Conservation (phyloP, 92 coral and sea anemone genomes). For the Porites lobata region DNA sequence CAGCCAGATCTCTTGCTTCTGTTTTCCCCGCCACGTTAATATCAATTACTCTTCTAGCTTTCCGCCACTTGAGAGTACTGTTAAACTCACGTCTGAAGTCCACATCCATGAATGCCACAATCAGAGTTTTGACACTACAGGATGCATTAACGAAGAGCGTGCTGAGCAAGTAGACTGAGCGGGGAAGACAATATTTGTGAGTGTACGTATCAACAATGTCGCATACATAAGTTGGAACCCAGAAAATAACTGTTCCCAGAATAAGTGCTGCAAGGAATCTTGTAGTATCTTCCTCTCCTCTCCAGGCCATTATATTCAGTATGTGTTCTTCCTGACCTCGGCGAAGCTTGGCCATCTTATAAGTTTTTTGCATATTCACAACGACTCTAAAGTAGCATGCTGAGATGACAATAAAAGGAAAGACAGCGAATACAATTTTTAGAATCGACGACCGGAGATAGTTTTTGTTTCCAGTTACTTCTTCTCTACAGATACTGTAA, state of each 20-base stretch:
- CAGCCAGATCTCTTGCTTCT: not conserved
- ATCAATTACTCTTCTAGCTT: constrained; percentile 26
- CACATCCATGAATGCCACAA: constrained; percentile 18
- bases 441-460: constrained; percentile 35
- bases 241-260: constrained; percentile 36
- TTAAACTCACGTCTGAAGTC: constrained; percentile 39
- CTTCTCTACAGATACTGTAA: constrained; percentile 40
- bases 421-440: constrained; percentile 13
- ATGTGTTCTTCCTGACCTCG: constrained; percentile 9
- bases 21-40: not conserved
- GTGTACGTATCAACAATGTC: constrained; percentile 35
- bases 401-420: constrained; percentile 32
- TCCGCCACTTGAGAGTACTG: constrained; percentile 35
- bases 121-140: constrained; percentile 34
- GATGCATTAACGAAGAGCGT: constrained; percentile 20
- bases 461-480: constrained; percentile 17
- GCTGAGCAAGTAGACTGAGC: constrained; percentile 51
- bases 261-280: constrained; percentile 48
- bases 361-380: not conserved
- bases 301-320: constrained; percentile 28
- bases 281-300: constrained; percentile 36
- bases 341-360: not conserved
- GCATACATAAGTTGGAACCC: constrained; percentile 32
- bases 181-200: constrained; percentile 38
- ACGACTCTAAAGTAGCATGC: constrained; percentile 31